phyloP scores from a whole-genome alignment of 2,113 vertebrate species.

The Cariama cristata region DNA sequence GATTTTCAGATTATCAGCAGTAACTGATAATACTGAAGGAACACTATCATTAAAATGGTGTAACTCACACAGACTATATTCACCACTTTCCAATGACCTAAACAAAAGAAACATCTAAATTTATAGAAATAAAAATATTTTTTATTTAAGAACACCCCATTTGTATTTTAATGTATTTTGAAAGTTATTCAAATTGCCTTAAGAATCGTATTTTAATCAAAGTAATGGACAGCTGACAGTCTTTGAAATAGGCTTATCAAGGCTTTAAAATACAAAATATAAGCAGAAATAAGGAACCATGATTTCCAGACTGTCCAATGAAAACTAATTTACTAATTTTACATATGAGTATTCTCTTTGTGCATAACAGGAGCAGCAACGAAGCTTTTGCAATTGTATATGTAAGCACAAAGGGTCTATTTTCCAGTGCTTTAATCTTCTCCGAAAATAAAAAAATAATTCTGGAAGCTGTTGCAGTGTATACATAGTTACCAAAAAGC shows the following conservation, averaged over 20 bases:
- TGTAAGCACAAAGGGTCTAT: neutral
- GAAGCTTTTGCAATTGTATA: neutral
- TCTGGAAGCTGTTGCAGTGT: neutral
- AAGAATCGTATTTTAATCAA: neutral
- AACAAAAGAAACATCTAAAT: neutral
- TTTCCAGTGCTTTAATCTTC: neutral
- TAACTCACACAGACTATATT: neutral
- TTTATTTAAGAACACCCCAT: neutral
- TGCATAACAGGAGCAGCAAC: neutral
- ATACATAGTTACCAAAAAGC: neutral
- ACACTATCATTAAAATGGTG: neutral
- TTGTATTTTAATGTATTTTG: neutral
- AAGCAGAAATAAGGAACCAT: neutral
- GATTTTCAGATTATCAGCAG: neutral
- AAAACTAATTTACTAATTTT: conserved; percentile 11
- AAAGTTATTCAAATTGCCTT: neutral
- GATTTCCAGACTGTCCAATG: neutral
- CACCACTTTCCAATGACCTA: neutral
- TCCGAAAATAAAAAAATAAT: neutral
- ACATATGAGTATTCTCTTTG: neutral
- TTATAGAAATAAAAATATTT: neutral
- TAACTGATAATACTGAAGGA: neutral
- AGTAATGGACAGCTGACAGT: neutral
- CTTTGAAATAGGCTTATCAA: neutral
- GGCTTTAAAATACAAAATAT: neutral